Evolutionary conservation across 2,113 vertebrate species (phyloP).

Genomic region (Cochlearius cochlearius): DNA sequence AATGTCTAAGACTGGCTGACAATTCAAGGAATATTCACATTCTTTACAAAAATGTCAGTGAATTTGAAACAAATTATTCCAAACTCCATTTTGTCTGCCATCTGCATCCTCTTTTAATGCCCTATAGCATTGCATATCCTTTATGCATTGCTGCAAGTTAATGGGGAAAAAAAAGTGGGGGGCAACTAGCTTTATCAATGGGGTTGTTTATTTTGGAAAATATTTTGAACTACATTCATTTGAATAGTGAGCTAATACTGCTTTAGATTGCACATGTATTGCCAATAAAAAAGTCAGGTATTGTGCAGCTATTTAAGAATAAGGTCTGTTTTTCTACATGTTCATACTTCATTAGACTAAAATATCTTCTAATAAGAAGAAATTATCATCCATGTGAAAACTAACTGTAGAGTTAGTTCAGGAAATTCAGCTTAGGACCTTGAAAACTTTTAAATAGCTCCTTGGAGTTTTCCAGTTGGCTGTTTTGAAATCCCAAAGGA

Average conservation of each 20-base stretch:
- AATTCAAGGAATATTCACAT: background rate
- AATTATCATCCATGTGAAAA: background rate
- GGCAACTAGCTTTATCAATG: no score
- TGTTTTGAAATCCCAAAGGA: background rate
- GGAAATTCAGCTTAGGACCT: background rate
- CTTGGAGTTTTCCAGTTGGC: background rate
- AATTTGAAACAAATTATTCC: background rate
- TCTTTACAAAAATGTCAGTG: background rate
- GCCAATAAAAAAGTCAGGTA: background rate
- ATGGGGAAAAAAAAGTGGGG: accelerated
- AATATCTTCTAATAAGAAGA: background rate
- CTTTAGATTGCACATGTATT: background rate
- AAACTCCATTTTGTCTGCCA: background rate
- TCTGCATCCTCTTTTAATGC: background rate
- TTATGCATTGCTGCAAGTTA: background rate
- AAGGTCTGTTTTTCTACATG: background rate
- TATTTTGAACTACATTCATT: background rate
- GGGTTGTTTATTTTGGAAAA: background rate
- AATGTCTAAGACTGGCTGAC: background rate
- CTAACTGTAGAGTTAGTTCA: background rate
- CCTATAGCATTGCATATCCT: background rate
- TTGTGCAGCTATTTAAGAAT: background rate
- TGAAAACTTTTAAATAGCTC: background rate
- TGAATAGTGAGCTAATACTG: background rate
- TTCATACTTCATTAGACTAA: background rate